Evolutionary conservation across 2,888 invertebrate genomes (phyloP).

Genomic region (Furcula furcula): DNA sequence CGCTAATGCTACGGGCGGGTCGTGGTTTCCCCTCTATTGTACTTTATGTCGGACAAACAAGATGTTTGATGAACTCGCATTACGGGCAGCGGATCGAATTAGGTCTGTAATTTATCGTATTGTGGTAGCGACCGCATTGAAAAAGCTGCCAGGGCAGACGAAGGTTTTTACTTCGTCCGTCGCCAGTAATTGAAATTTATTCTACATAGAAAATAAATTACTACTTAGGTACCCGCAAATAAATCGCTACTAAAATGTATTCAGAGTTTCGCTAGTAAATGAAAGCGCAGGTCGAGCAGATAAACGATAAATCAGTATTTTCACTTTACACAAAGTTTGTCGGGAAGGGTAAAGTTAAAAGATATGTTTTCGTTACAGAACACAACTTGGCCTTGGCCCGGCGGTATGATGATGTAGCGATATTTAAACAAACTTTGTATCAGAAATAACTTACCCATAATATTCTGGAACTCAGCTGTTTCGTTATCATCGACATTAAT

Average conservation of each 20-base stretch:
- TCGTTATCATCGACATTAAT: constrained; percentile 47
- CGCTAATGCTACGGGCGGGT: constrained; percentile 50
- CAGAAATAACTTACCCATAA: constrained; percentile 47
- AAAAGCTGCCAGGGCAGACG: constrained; percentile 27
- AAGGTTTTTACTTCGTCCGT: constrained; percentile 18
- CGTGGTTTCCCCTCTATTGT: constrained; percentile 54
- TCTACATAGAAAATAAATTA: constrained; percentile 18
- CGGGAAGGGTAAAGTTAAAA: constrained; percentile 29
- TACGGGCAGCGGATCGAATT: constrained; percentile 66
- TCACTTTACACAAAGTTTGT: constrained; percentile 38
- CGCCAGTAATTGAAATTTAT: constrained; percentile 24
- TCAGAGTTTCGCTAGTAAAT: constrained; percentile 14
- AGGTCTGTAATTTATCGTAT: constrained; percentile 57
- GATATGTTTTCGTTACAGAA: constrained; percentile 32
- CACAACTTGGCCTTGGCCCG: constrained; percentile 16
- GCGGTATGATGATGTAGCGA: constrained; percentile 46
- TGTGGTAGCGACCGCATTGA: constrained; percentile 38
- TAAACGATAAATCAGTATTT: constrained; percentile 43
- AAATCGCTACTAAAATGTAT: constrained; percentile 13
- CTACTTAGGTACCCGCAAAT: constrained; percentile 11
- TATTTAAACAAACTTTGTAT: constrained; percentile 40
- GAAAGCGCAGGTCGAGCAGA: constrained; percentile 18
- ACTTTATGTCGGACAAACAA: constrained; percentile 63
- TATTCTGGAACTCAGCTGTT: constrained; percentile 37
- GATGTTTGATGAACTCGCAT: constrained; percentile 73